phyloP scores from a whole-genome alignment of 2,797 vertebrate species.

The Channallabes apus region DNA sequence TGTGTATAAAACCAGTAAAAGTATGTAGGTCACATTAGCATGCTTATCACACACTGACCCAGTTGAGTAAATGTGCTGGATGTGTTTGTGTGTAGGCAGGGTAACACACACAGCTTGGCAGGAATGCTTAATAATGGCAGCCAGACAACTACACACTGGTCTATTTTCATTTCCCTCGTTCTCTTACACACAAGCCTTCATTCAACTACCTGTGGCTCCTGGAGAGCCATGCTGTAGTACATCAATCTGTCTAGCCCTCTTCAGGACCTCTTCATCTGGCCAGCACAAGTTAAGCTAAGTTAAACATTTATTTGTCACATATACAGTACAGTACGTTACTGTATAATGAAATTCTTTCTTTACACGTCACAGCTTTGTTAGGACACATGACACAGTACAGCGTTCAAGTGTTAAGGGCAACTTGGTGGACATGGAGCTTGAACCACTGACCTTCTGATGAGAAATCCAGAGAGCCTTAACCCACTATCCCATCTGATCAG shows the following conservation, averaged over 20 bases:
- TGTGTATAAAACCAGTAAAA: background rate
- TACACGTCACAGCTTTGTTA: no score
- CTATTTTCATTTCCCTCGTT: background rate
- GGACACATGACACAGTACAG: no score
- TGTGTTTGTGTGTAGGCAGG: slow-evolving; percentile 23
- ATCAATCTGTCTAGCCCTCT: background rate
- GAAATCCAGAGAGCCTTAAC: no score
- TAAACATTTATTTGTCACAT: no score
- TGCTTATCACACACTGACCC: slow-evolving; percentile 42
- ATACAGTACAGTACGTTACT: no score
- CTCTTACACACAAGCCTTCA: background rate
- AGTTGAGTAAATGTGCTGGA: slow-evolving; percentile 39
- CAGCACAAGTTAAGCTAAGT: no score
- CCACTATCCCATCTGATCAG: background rate
- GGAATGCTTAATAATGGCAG: slow-evolving; percentile 11
- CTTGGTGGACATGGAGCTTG: no score
- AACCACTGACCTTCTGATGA: no score
- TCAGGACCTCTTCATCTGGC: background rate
- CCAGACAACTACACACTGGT: background rate
- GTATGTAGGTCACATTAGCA: slow-evolving; percentile 33
- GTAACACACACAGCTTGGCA: slow-evolving; percentile 28
- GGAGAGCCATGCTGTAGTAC: background rate
- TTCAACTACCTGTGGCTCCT: background rate
- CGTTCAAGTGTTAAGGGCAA: no score
- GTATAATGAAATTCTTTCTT: no score